phyloP scores from a whole-genome alignment of 2,888 invertebrate species.

The Craniophora ligustri region DNA sequence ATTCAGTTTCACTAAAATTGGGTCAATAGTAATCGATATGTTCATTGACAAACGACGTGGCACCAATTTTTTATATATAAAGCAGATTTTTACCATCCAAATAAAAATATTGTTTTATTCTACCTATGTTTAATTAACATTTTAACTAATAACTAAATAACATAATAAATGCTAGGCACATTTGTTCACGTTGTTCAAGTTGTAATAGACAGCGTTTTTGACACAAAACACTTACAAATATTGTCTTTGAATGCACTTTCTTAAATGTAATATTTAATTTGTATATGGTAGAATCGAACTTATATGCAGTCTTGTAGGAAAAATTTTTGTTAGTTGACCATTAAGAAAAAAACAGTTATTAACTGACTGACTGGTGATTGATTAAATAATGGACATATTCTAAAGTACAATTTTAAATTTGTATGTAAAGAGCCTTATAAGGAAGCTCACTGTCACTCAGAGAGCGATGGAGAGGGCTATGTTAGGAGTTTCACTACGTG shows the following conservation, averaged over 20 bases:
- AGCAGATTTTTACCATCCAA: background rate
- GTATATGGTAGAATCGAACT: background rate
- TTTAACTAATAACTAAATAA: slow-evolving; percentile 44
- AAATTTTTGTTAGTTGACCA: background rate
- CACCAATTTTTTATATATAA: too few species aligned
- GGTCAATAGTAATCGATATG: too few species aligned
- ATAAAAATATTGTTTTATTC: background rate
- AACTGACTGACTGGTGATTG: too few species aligned
- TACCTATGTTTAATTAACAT: slow-evolving; percentile 47
- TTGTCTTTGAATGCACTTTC: background rate
- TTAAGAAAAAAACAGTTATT: background rate
- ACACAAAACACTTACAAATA: background rate
- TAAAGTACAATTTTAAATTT: too few species aligned
- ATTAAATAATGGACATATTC: too few species aligned
- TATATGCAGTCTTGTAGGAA: background rate
- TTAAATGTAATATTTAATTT: background rate
- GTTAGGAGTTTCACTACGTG: too few species aligned
- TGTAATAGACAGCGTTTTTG: background rate
- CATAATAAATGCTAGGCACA: slow-evolving; percentile 58
- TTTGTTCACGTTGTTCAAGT: slow-evolving; percentile 10
- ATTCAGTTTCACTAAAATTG: too few species aligned
- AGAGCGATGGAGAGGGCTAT: too few species aligned
- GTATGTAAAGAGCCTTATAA: too few species aligned
- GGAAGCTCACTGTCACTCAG: too few species aligned
- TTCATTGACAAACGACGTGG: too few species aligned